Base-by-base conservation (phyloP, 2,113 vertebrate genomes). In the Rousettus leschenaultii region DNA sequence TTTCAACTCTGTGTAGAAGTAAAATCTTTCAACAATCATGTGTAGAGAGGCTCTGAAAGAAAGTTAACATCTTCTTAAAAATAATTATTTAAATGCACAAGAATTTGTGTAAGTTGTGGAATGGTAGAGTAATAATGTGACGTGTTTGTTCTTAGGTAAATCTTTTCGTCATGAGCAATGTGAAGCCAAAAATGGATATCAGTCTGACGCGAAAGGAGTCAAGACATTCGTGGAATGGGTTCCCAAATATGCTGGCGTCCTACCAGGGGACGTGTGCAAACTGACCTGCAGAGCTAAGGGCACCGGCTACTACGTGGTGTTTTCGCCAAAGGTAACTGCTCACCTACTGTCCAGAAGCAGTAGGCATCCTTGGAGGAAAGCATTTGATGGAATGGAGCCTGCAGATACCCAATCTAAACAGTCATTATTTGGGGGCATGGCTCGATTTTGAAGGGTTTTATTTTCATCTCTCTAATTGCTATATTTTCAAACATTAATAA, bases 161-260 rank as follows among this genome's bases (percentile, higher is more conserved):
- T 99, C 98, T 94, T 99, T 99, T 97, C 99, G 99, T 7, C 99
- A 99, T 92, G 99, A 99, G 97, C 99, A 99, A 84, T 99, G 99
- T 93, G 99, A 99, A 95, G 98, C 99, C 84, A 99, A 99, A 63
- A 99, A 99, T n/a, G 99, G 99, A 3, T 99, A 99, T 84, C 99
- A 99, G 93, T 99, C 99, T 4, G 99, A 99, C n/a, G 98, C 99
- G 26, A 99, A 99, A 97, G 99, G 99, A 63, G 98, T 99, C 85
- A 99, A 99, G 98, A 99, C 99, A 0, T 99, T 99, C 70, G 99
- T 99, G 71, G 99, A 99, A 95, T 99, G 99, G 99, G 99, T 99
- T 59, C 99, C 99, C 4, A 99, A 99, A 95, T 99, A 99, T 0
- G 99, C 99, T 6, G 99, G 99, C 5, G 98, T 99, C 12, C 99